Base-by-base conservation (phyloP, 2,888 invertebrate species). In the Plagodis pulveraria region DNA sequence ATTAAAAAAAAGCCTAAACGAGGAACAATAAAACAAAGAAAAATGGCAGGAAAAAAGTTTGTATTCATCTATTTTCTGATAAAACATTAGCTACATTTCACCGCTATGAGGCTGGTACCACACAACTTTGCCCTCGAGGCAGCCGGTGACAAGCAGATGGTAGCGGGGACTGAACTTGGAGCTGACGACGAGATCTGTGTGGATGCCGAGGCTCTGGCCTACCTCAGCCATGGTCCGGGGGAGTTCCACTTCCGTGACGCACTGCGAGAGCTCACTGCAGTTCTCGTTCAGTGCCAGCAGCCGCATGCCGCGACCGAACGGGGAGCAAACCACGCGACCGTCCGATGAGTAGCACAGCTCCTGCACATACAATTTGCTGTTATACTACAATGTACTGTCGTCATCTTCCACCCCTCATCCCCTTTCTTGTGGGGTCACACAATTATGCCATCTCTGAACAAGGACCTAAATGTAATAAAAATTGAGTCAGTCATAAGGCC, bases 281-380 rank as follows among this genome's bases (percentile, higher is more conserved):
- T 95, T 89, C 7, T 95, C 93, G 73, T 96, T 95, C 71, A 98
- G 97, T 0, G 96, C 95, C 33, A 99, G 87, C 5, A 99, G 91
- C n/a, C 98, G 93, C 62, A 98, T 95, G 36, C 98, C 98, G 75
- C 95, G 95, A 0, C 96, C 97, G 83, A 96, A 98, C 0, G 99
- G 98, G 0, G 98, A 98, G 78, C 97, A 97, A 35, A 99, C 96
- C 8, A 98, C 88, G 50, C 98, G 94, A 0, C 99, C 99, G 81
- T 98, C 98, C 0, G 96, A 93, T 0, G 98, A 98, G 84, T 97
- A 98, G 74, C 97, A 97, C 47, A 98, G 91, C 80, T 98, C 99
- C 88, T 93, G 80, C 5, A 65, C 65, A 33, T 12, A 12, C 9
- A 41, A 35, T 8, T 4, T 6, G 0, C 5, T 22, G 10, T n/a